Evolutionary conservation across 2,888 invertebrate genomes (phyloP).

Genomic region (Agriopis leucophaearia): DNA sequence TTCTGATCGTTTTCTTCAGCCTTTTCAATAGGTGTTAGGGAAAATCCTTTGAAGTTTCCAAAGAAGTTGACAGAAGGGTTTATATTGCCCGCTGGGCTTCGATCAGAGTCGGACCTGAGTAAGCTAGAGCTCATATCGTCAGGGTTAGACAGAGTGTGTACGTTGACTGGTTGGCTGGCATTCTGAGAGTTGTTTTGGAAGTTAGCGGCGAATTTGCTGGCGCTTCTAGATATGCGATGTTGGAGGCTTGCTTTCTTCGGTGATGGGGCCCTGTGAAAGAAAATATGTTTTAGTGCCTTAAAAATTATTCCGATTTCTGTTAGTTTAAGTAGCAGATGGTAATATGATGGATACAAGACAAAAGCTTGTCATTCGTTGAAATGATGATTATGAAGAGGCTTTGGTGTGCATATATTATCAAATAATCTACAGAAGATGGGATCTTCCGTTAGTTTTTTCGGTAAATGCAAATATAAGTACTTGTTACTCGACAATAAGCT

Average conservation of each 20-base stretch:
- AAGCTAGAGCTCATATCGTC: constrained; percentile 91
- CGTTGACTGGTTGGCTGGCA: constrained; percentile 73
- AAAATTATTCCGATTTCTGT: background rate
- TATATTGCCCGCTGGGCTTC: constrained; percentile 77
- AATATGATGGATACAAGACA: background rate
- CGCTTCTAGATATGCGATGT: constrained; percentile 77
- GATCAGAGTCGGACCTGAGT: constrained; percentile 83
- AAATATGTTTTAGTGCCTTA: constrained; percentile 24
- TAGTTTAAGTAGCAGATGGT: background rate
- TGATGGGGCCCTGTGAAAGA: constrained; percentile 70
- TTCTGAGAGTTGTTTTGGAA: constrained; percentile 74
- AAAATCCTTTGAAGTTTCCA: constrained; percentile 95
- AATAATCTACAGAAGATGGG: too few species aligned
- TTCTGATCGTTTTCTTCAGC: constrained; percentile 56
- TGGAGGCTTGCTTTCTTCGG: constrained; percentile 80
- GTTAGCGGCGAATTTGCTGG: constrained; percentile 80
- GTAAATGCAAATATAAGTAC: too few species aligned
- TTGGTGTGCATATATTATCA: too few species aligned
- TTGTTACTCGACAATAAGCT: too few species aligned
- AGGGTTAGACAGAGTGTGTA: constrained; percentile 86
- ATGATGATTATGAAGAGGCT: too few species aligned
- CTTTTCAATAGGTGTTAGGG: constrained; percentile 89
- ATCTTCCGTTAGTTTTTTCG: too few species aligned
- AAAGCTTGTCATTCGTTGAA: background rate
- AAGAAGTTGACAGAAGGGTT: constrained; percentile 89